Evolutionary conservation across 2,888 invertebrate genomes (phyloP).

Genomic region (Hedychridium roseum): DNA sequence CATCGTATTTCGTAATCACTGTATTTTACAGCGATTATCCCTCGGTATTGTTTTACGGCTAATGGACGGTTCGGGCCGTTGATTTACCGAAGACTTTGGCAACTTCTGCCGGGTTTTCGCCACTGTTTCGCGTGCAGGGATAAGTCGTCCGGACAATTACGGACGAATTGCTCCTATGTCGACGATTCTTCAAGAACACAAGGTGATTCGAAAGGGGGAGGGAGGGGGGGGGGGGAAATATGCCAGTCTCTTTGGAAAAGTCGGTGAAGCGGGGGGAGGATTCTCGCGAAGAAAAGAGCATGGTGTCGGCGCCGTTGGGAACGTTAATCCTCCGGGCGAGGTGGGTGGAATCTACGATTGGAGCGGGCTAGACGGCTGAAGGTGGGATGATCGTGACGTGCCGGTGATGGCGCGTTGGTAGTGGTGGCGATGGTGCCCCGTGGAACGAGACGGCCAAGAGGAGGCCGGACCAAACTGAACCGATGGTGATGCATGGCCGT

Average conservation of each 20-base stretch:
- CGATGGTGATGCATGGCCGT: slow-evolving; percentile 63
- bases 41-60: too few species aligned
- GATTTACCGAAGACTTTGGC: too few species aligned
- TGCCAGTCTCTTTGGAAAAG: slow-evolving; percentile 1
- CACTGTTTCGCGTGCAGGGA: too few species aligned
- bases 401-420: slow-evolving; percentile 45
- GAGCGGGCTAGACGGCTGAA: slow-evolving; percentile 39
- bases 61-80: too few species aligned
- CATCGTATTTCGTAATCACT: too few species aligned
- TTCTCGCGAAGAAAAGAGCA: slow-evolving; percentile 7
- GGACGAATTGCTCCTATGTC: slow-evolving; percentile 40
- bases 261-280: slow-evolving; percentile 17
- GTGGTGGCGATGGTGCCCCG: slow-evolving; percentile 35
- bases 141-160: not conserved
- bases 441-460: slow-evolving; percentile 33
- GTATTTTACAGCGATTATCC: too few species aligned
- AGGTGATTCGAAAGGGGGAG: too few species aligned
- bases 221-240: not conserved
- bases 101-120: too few species aligned
- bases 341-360: slow-evolving; percentile 60
- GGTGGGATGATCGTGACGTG: slow-evolving; percentile 53
- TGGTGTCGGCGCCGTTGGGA: slow-evolving; percentile 13
- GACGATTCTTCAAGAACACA: slow-evolving; percentile 26
- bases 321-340: slow-evolving; percentile 48
- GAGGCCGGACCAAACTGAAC: slow-evolving; percentile 59